These are phyloP conservation scores for Gephyroberyx darwinii DNA, from an alignment of 2,797 vertebrate species.

Conservation along the genomic window DNA sequence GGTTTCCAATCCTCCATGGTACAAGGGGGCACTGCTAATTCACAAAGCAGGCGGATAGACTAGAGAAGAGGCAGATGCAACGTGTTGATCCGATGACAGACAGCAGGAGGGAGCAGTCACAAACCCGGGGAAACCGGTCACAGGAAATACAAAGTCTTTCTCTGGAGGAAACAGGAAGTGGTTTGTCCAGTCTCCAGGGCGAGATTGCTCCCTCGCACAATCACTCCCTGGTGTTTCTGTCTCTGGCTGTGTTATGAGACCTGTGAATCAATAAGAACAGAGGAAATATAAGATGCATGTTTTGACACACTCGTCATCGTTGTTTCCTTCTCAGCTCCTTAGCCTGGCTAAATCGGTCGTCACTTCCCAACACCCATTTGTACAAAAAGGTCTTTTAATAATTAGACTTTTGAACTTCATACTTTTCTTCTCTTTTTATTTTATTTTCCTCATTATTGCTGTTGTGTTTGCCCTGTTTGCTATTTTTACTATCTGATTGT, in stretches of 20 bases:
- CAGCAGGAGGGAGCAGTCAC: conserved; percentile 77
- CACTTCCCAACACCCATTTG: too few relatives aligned
- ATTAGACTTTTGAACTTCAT: too few relatives aligned
- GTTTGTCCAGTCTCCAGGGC: conserved; percentile 76
- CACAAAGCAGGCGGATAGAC: conserved; percentile 82
- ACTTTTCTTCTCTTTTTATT: too few relatives aligned
- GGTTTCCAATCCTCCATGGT: conserved; percentile 73
- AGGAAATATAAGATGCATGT: conserved; percentile 38
- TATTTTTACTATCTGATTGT: too few relatives aligned
- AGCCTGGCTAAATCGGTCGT: too few relatives aligned
- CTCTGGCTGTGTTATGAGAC: conserved; percentile 92
- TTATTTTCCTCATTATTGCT: too few relatives aligned
- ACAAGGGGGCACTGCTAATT: conserved; percentile 80
- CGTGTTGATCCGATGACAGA: conserved; percentile 82
- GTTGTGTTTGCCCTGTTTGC: too few relatives aligned
- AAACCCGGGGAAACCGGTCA: conserved; percentile 48
- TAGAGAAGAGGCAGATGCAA: conserved; percentile 62
- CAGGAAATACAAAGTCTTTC: conserved; percentile 64
- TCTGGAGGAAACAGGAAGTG: conserved; percentile 59
- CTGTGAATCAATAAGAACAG: conserved; percentile 84
- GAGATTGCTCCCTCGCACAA: conserved; percentile 65
- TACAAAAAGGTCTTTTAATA: too few relatives aligned
- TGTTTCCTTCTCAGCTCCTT: too few relatives aligned
- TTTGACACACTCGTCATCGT: neutral
- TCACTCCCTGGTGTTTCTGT: conserved; percentile 75